Base-by-base conservation (phyloP, 2,113 vertebrate genomes). In the Turnix velox region DNA sequence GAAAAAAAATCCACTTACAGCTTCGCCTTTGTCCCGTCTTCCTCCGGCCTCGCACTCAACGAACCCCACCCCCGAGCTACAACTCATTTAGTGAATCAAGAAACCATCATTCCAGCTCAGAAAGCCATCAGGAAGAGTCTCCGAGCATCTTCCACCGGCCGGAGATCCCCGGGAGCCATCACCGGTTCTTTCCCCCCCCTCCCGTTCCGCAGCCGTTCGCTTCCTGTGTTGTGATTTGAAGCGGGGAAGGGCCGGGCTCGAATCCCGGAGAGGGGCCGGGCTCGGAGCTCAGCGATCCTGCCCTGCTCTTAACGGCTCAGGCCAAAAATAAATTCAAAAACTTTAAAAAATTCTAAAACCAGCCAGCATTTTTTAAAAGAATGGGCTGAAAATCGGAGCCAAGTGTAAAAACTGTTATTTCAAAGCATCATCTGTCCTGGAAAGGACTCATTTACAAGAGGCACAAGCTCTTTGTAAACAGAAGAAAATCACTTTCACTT, bases 1-100 rank as follows among this genome's bases (percentile, higher is more conserved):
- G 55, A 73, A 62, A 89, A 94, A 78, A 84, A 94, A 79, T 57
- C 39, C 82, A 97, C 98, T 98, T 85, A 95, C 95, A 95, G 88
- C 73, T 49, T 43, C n/a, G 90, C 88, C 94, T 96, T 95, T 95
- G 97, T 93, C 96, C 91, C 71, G 78, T 57, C 94, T 93, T 96
- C 93, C 93, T 51, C 35, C 84, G 57, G 24, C 58, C 45, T 20
- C 84, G 28, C 40, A 62, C 19, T 84, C 84, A 27, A 28, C 62
- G 39, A 73, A 85, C 92, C 75, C 94, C 66, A 43, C 88, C 96
- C 96, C 94, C 35, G 92, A 49, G 18, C 87, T 39, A 73, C 69
- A 63, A 67, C 69, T 62, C 72, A 62, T 96, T 43, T 59, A n/a
- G n/a, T n/a, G 81, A 61, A 71, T 79, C 57, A 35, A 42, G 46